These are phyloP conservation scores for Tetanocera ferruginea DNA, from an alignment of 2,888 invertebrate genomes.

Conservation along the genomic window DNA sequence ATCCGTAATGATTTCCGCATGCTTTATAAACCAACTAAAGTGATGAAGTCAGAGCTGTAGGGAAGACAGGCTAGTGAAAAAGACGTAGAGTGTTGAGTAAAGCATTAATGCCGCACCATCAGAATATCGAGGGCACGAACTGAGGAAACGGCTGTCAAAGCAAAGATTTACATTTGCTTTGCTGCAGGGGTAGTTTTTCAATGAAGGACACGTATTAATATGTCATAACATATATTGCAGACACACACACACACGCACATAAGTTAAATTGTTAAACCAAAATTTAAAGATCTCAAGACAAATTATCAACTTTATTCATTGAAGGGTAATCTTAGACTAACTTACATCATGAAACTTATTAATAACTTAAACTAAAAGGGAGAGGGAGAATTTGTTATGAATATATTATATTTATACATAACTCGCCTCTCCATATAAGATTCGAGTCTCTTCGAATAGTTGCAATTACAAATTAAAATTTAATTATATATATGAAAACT, in stretches of 20 bases:
- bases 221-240: neutral
- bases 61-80: neutral
- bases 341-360: no score
- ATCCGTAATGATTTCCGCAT: conserved; percentile 19
- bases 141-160: conserved; percentile 7
- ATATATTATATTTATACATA: no score
- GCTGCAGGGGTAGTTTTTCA: conserved; percentile 5
- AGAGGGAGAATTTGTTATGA: no score
- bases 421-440: no score
- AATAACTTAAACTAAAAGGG: no score
- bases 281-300: no score
- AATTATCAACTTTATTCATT: no score
- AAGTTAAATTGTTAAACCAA: no score
- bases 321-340: no score
- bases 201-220: neutral
- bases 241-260: conserved; percentile 10
- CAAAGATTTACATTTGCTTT: conserved; percentile 8
- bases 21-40: neutral
- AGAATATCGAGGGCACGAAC: neutral
- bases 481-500: no score
- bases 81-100: neutral
- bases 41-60: neutral
- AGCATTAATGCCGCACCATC: neutral
- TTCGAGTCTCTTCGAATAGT: no score
- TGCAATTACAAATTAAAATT: no score